phyloP scores from a whole-genome alignment of 2,797 vertebrate genomes.

The Peromyscus eremicus region DNA sequence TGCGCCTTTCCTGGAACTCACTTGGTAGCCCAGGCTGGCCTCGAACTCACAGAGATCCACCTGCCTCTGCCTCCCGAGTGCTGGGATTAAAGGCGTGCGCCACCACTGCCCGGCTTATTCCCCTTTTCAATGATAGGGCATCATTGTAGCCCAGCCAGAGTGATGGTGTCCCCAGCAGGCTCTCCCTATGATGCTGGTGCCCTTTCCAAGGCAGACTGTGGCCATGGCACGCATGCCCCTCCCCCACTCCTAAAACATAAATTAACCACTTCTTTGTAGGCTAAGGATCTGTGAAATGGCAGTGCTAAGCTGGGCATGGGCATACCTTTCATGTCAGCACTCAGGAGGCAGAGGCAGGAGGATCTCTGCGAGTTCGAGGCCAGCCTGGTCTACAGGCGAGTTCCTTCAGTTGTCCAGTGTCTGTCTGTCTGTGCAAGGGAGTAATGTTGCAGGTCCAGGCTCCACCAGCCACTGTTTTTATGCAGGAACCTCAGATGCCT shows the following conservation, averaged over 20 bases:
- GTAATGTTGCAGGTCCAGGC: neutral
- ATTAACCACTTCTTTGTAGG: neutral
- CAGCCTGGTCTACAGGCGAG: neutral
- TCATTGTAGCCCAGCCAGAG: neutral
- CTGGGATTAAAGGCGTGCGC: too few species aligned
- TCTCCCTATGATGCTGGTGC: too few species aligned
- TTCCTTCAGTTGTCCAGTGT: neutral
- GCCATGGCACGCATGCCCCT: neutral
- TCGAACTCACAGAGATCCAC: too few species aligned
- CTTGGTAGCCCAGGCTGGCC: too few species aligned
- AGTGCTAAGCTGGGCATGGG: neutral
- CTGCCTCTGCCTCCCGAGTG: too few species aligned
- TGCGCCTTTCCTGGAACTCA: too few species aligned
- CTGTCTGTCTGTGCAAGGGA: neutral
- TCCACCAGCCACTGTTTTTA: too few species aligned
- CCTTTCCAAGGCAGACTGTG: neutral
- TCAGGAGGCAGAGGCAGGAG: neutral
- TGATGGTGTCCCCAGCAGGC: too few species aligned
- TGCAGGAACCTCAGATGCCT: neutral
- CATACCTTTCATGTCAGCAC: neutral
- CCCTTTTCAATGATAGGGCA: neutral
- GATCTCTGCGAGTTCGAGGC: neutral
- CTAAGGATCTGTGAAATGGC: neutral
- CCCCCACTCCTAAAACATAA: neutral
- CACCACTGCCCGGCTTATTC: too few species aligned